Conservation (phyloP, 2,888 invertebrate genomes). For the Aradus depressus region DNA sequence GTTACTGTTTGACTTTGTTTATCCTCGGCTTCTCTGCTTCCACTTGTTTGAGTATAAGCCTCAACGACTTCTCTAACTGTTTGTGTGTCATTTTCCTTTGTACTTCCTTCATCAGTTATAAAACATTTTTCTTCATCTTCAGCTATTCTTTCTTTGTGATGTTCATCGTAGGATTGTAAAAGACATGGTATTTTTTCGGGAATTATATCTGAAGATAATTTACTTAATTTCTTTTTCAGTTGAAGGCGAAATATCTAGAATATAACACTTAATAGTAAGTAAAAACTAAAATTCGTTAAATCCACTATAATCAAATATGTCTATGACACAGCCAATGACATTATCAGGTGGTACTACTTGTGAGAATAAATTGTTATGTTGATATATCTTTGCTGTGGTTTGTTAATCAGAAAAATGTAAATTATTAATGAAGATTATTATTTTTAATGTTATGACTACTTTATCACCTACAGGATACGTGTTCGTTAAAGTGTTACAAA, state of each 20-base stretch:
- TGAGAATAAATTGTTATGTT: too few relatives aligned
- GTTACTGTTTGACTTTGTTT: too few relatives aligned
- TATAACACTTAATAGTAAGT: constrained; percentile 14
- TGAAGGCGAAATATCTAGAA: constrained; percentile 27
- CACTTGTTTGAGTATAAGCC: not conserved
- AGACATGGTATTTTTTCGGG: constrained; percentile 14
- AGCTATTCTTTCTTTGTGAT: too few relatives aligned
- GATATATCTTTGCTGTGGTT: too few relatives aligned
- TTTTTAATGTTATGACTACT: too few relatives aligned
- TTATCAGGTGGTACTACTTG: too few relatives aligned
- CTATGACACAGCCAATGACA: not conserved
- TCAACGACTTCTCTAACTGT: not conserved
- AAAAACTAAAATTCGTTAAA: constrained; percentile 8
- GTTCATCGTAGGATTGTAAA: too few relatives aligned
- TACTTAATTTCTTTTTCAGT: constrained; percentile 24
- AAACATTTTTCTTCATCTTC: too few relatives aligned
- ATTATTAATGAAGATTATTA: not conserved
- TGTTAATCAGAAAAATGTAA: not conserved
- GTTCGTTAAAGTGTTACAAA: too few relatives aligned
- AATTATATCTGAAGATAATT: constrained; percentile 19
- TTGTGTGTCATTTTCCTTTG: not conserved
- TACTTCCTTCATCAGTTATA: too few relatives aligned
- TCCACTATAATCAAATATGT: not conserved
- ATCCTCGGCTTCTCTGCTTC: not conserved
- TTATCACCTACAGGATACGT: too few relatives aligned